Evolutionary conservation across 2,113 vertebrate genomes (phyloP).

Genomic region (Steatornis caripensis): DNA sequence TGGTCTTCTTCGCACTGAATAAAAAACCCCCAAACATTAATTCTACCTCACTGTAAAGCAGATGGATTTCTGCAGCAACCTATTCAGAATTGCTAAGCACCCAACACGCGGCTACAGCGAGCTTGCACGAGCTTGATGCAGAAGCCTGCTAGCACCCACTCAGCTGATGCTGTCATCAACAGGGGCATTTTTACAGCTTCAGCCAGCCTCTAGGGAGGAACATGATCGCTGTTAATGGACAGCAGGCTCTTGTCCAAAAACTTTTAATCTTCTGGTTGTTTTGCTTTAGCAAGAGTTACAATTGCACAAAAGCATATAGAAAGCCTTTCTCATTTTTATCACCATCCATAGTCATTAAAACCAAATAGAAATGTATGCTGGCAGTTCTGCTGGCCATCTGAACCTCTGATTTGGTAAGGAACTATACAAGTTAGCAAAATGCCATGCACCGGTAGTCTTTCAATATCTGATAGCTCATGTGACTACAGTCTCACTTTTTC

Average conservation of each 20-base stretch:
- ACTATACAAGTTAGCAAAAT: not conserved
- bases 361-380: not conserved
- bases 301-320: not conserved
- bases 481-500: not conserved
- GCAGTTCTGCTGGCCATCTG: not conserved
- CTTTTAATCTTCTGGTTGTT: not conserved
- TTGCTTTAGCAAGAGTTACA: not conserved
- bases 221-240: not conserved
- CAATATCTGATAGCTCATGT: not conserved
- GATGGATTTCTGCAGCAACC: not conserved
- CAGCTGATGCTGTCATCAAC: rapidly evolving
- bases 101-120: rapidly evolving
- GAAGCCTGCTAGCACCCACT: not conserved
- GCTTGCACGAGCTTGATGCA: not conserved
- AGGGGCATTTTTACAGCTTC: not conserved
- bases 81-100: not conserved
- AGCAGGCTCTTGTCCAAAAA: not conserved
- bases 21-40: not conserved
- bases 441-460: rapidly evolving
- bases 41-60: not conserved
- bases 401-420: not conserved
- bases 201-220: not conserved
- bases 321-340: not conserved
- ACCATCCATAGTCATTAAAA: not conserved
- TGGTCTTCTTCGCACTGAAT: not conserved